Conservation (phyloP, 2,888 invertebrate species). For the Amphipoea oculea region DNA sequence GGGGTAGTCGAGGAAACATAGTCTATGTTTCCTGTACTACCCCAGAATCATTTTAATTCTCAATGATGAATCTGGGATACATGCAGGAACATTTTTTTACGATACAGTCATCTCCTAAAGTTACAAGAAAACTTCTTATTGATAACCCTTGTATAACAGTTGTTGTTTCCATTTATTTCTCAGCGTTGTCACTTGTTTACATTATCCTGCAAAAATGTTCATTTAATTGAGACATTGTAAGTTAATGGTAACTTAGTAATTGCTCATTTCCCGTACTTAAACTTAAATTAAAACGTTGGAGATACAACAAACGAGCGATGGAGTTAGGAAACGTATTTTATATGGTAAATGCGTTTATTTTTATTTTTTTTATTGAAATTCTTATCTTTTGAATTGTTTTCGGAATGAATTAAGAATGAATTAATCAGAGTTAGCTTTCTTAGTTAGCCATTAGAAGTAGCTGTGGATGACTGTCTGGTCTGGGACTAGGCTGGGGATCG, state of each 20-base stretch:
- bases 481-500: not conserved
- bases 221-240: conserved; percentile 49
- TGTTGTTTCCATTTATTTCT: conserved; percentile 1
- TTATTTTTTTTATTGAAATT: conserved; percentile 1
- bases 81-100: not conserved
- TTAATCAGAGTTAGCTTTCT: not conserved
- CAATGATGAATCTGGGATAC: not conserved
- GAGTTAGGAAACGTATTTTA: conserved; percentile 57
- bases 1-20: no score
- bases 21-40: not conserved
- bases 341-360: conserved; percentile 25
- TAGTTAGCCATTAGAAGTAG: not conserved
- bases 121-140: not conserved
- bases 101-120: not conserved
- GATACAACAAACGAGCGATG: conserved; percentile 46
- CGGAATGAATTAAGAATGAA: not conserved
- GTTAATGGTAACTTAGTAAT: conserved; percentile 60
- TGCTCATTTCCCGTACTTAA: conserved; percentile 64
- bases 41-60: not conserved
- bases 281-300: conserved; percentile 49
- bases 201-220: conserved; percentile 34
- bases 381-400: conserved; percentile 21
- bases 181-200: conserved; percentile 23
- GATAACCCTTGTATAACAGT: not conserved
- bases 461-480: not conserved